phyloP scores from a whole-genome alignment of 2,797 vertebrate genomes.

The Paratrypauchen microcephalus region DNA sequence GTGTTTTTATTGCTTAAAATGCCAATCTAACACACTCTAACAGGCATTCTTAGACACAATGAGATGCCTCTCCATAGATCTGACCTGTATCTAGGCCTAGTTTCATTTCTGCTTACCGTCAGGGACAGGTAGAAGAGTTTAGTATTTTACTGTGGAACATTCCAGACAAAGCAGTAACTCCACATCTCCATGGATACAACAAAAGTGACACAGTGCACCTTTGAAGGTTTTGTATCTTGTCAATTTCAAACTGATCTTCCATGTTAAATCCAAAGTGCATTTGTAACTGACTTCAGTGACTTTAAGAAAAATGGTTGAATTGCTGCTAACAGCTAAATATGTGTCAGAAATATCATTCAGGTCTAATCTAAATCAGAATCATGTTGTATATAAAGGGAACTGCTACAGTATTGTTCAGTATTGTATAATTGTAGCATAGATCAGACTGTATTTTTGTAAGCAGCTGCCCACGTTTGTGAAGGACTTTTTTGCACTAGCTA shows the following conservation, averaged over 20 bases:
- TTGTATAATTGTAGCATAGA: not conserved
- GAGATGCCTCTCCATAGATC: too few species aligned
- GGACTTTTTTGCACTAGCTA: slow-evolving; percentile 57
- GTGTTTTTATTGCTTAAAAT: too few species aligned
- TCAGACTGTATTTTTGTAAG: not conserved
- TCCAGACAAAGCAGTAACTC: too few species aligned
- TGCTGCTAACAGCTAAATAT: not conserved
- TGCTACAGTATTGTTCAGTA: slow-evolving; percentile 1
- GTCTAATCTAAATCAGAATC: slow-evolving; percentile 2
- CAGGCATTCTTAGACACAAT: too few species aligned
- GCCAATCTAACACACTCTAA: too few species aligned
- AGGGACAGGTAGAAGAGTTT: too few species aligned
- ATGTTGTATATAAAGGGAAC: slow-evolving; percentile 3
- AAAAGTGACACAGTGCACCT: too few species aligned
- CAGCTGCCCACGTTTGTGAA: not conserved
- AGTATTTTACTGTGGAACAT: too few species aligned
- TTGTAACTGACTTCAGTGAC: not conserved
- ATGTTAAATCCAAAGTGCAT: not conserved
- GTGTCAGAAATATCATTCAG: slow-evolving; percentile 10
- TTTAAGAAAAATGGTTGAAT: not conserved
- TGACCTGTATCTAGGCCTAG: too few species aligned
- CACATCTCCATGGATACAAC: too few species aligned
- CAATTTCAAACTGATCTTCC: not conserved
- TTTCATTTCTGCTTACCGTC: too few species aligned
- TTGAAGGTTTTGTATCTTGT: not conserved